A percentile compares a stretch with the other conserved stretches of the same genome.
These are phyloP conservation scores for Gallinago paraguaiae DNA, from an alignment of 2,113 vertebrate species.

Conservation along the genomic window DNA sequence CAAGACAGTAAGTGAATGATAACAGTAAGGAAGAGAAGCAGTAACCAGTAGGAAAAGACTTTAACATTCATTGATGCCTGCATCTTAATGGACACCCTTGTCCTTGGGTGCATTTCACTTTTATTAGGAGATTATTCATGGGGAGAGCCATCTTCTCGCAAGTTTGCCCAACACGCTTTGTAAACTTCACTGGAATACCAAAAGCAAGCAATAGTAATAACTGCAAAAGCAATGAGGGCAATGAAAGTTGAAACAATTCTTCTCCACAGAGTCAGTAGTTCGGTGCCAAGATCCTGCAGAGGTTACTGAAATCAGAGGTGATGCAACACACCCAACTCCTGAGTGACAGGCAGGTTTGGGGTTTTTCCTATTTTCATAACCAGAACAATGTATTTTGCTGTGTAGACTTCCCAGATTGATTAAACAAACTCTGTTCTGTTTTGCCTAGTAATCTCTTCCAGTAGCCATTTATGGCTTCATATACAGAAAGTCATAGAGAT, in stretches of 20 bases:
- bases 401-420: constrained; percentile 30
- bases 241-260: neutral
- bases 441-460: constrained; percentile 70
- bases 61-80: neutral
- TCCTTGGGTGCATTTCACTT: neutral
- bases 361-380: neutral
- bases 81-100: neutral
- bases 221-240: neutral
- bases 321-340: neutral
- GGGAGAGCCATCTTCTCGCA: neutral
- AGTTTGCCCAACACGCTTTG: neutral
- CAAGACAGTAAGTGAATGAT: neutral
- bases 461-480: constrained; percentile 69
- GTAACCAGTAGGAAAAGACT: neutral
- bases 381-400: neutral
- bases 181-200: neutral
- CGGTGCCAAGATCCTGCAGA: neutral
- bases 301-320: neutral
- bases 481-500: constrained; percentile 72
- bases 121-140: neutral
- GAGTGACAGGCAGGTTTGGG: neutral
- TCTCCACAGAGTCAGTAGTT: neutral
- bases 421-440: constrained; percentile 64
- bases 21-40: neutral
- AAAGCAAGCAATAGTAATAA: neutral